Evolutionary conservation across 1,140 invertebrate species (phyloP).

Genomic region (Ylistrum balloti): DNA sequence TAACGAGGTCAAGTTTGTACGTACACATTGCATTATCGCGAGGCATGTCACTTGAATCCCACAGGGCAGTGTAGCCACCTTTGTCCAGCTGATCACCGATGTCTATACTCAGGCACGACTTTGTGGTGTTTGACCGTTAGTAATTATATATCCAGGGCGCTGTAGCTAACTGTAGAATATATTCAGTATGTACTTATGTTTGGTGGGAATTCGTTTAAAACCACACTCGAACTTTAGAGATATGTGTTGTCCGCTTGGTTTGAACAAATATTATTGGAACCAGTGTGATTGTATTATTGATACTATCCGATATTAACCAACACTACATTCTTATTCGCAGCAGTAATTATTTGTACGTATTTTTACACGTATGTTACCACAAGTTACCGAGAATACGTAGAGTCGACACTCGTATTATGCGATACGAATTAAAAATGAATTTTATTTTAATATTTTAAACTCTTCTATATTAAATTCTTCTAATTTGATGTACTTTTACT

Average conservation of each 20-base stretch:
- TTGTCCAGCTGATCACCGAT: background rate
- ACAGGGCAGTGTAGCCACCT: background rate
- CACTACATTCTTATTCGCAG: no score
- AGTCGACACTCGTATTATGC: no score
- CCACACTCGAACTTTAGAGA: background rate
- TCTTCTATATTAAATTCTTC: no score
- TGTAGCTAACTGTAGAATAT: background rate
- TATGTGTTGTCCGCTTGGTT: background rate
- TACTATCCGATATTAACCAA: no score
- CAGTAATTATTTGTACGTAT: no score
- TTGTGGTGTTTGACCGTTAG: background rate
- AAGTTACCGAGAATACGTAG: no score
- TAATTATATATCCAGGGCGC: background rate
- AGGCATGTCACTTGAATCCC: constrained; percentile 4
- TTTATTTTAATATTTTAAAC: no score
- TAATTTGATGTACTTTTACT: no score
- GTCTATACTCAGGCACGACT: background rate
- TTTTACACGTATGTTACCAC: no score
- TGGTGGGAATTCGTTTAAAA: background rate
- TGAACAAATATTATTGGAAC: background rate
- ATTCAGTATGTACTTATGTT: background rate
- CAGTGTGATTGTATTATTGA: no score
- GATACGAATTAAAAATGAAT: no score
- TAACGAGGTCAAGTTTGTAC: background rate
- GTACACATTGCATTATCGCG: background rate